Percentiles rank a stretch among this genome's conserved stretches.
Conservation (phyloP, 2,888 invertebrate genomes). For the Pristionchus exspectatus region DNA sequence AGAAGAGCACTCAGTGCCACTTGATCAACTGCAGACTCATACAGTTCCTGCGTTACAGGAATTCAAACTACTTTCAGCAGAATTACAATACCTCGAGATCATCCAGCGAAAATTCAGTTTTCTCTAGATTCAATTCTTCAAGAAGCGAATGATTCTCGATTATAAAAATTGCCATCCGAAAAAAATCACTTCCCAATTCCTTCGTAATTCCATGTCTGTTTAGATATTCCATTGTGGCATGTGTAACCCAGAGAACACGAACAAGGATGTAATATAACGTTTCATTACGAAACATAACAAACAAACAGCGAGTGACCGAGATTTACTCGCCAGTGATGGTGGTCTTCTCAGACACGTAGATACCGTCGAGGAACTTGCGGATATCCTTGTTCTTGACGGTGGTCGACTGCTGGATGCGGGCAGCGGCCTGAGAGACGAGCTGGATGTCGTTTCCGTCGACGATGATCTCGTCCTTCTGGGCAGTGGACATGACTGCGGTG, state of each 20-base stretch:
- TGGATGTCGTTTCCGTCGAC: constrained; percentile 96
- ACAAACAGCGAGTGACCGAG: not conserved
- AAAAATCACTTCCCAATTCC: not conserved
- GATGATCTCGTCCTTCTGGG: constrained; percentile 97
- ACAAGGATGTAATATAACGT: constrained; percentile 11
- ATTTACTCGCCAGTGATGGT: constrained; percentile 65
- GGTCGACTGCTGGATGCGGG: constrained; percentile 98
- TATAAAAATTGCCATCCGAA: constrained; percentile 31
- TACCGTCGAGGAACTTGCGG: constrained; percentile 99
- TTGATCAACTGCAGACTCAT: not conserved
- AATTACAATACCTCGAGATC: constrained; percentile 20
- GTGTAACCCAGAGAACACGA: constrained; percentile 3
- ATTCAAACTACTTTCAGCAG: not conserved
- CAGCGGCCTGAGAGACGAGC: constrained; percentile 95
- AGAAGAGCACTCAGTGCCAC: constrained; percentile 25
- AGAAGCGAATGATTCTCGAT: not conserved
- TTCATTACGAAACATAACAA: constrained; percentile 51
- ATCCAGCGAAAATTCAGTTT: not conserved
- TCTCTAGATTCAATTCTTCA: constrained; percentile 4
- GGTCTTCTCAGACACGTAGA: constrained; percentile 99
- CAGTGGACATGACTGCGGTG: constrained; percentile 91
- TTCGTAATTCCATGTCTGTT: not conserved
- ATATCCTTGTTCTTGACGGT: constrained; percentile 99
- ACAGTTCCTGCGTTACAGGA: not conserved
- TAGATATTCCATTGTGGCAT: constrained; percentile 23